Evolutionary conservation across 2,888 invertebrate genomes (phyloP), one percentile per base, ranked within the genome.

Genomic region (Oligia strigilis): DNA sequence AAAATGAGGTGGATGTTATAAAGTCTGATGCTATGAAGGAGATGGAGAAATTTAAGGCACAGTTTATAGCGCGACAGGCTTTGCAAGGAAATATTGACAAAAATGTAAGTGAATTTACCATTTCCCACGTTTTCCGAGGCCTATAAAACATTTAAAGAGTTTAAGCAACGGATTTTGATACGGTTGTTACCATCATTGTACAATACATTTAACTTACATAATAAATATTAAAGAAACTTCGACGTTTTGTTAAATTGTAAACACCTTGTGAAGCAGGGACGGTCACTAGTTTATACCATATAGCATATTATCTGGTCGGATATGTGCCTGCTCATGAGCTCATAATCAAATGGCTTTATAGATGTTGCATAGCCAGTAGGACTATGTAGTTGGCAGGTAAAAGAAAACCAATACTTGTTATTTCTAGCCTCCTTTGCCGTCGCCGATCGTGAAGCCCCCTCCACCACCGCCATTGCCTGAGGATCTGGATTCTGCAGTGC

Each of bases 1-100:
- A 99, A 94, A 99, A 99, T 95, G 99, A 99, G 97, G 98, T 99
- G 73, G 99, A 99, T 90, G 97, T 99, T 62, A 97, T 99, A 46
- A 98, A 99, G 92, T 97, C 98, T 49, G 99, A 99, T 92, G 97
- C 98, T 70, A 98, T 98, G 92, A 97, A 98, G 77, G 98, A 98
- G 90, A 97, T 98, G 88, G 98, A 99, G 78, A 97, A 96, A 82
- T 98, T 98, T 81, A 99, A 99, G 93, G 99, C 99, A 40, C 98
- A 98, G 90, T 99, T 99, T 94, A 98, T 99, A 69, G 97, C 97
- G 2, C 93, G 96, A 23, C 96, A 97, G 88, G 96, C 96, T 87
- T 92, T 98, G 77, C 94, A 95, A 79, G 94, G 90, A 62, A 94
- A 94, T 5, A 83, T 95, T 82, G 94, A 94, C 13, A 94, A 93